Evolutionary conservation across 1,140 invertebrate genomes (phyloP), one percentile per base, ranked within the genome.

Genomic region (Pollicipes pollicipes): DNA sequence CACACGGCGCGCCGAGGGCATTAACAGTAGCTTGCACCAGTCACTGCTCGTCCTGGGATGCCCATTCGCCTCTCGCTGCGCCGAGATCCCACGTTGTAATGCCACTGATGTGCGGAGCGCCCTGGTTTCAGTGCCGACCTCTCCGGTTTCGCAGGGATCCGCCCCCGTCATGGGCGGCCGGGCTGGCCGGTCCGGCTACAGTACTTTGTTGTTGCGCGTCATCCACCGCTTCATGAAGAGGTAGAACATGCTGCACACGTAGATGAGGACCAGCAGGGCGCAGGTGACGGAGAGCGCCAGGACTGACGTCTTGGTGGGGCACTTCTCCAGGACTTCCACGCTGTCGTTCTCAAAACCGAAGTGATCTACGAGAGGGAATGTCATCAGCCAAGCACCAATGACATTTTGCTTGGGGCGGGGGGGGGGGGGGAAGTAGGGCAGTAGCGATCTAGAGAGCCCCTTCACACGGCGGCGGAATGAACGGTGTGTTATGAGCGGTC

Each of bases 201-300:
- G 73, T 27, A 75, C 35, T 30, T 68, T 72, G 70, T 92, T 92
- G 72, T 87, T 84, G 29, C 90, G 90, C 74, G 86, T 84, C 78
- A 91, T 83, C 90, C 90, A 93, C 78, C 91, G 91, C 78, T 89
- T 90, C 88, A 92, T 91, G 82, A 90, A 91, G 81, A 92, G 92
- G 79, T 88, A 91, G 83, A 91, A 91, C 73, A 93, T 84, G 31
- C 90, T 93, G 70, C 88, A 89, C 76, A 92, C 86, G 81, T 96
- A 95, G 27, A 95, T 85, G n/a, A 95, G 84, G 58, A 94, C 85
- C 72, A 96, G 83, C 58, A 95, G 83, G 58, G 90, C 91, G 78
- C 91, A 94, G 67, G 91, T 93, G 0, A 95, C 89, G 70, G 90
- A 90, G 67, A 96, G 80, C 1, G 91, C 88, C 66, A 95, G 79